Base-by-base conservation (phyloP, 2,113 vertebrate species). In the Atrichornis clamosus region DNA sequence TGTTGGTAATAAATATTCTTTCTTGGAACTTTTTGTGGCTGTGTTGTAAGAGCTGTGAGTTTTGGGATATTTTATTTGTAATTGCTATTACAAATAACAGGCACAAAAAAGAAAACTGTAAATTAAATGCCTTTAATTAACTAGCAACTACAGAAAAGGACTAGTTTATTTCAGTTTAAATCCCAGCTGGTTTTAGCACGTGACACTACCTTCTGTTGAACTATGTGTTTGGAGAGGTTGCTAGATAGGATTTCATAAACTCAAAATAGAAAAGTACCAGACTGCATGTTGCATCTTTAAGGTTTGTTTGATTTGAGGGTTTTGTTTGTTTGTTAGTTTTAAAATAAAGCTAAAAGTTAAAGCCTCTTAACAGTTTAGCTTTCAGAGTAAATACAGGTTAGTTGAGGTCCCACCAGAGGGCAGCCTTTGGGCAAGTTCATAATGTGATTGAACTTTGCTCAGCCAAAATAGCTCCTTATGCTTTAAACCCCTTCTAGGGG, bases 401-500 rank as follows among this genome's bases (percentile, higher is more conserved):
- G 9, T n/a, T 37, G 26, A 85, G 39, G 68, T 81, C 84, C 86
- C 88, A 0, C 93, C 85, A 96, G 96, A 93, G 92, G 95, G 93
- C 95, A 89, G 60, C 64, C 85, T 86, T 84, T 86, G 92, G 82
- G 49, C 72, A 50, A 7, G 32, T 84, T 70, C 28, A 12, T 77
- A 21, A 20, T 0, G 0, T 27, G n/a, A 30, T 58, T 50, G 33
- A 79, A n/a, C 3, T 69, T 49, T 0, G 1, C 27, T 68, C 30
- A 26, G 35, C 28, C 50, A 64, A 75, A 94, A 35, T 24, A 60
- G 7, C 37, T 77, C 22, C 24, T 37, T 56, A 22, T 30, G 35
- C n/a, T 73, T 87, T 68, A 32, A 69, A 73, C 7, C 35, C 73
- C 13, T 46, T 65, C 20, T 46, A 47, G 58, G 76, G 33, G n/a